phyloP scores from a whole-genome alignment of 2,113 vertebrate species.

The Brachionichthys hirsutus region DNA sequence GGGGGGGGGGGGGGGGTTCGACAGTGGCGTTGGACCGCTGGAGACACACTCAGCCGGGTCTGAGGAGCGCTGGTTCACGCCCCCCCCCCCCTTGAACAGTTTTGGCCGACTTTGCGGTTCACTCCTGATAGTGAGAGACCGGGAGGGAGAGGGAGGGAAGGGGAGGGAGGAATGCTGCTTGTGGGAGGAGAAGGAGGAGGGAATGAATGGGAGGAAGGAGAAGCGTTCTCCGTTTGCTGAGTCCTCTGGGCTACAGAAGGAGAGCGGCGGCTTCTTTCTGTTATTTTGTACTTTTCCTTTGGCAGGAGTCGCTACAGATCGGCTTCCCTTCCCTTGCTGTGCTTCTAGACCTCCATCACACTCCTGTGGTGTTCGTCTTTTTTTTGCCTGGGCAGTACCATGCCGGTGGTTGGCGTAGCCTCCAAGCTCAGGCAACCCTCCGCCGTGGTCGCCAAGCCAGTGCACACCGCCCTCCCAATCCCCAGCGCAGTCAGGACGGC shows the following conservation, averaged over 20 bases:
- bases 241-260: constrained; percentile 74
- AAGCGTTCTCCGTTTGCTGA: constrained; percentile 70
- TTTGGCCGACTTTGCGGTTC: constrained; percentile 78
- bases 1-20: constrained; percentile 77
- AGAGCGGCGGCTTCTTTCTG: constrained; percentile 52
- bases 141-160: constrained; percentile 48
- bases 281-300: constrained; percentile 18
- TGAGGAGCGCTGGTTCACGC: constrained; percentile 79
- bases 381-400: constrained; percentile 65
- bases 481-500: constrained; percentile 79
- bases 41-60: constrained; percentile 47
- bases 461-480: constrained; percentile 90
- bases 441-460: constrained; percentile 85
- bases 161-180: constrained; percentile 66
- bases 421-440: constrained; percentile 90
- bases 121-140: constrained; percentile 52
- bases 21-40: constrained; percentile 75
- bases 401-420: constrained; percentile 95
- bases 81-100: constrained; percentile 84
- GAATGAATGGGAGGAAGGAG: constrained; percentile 62
- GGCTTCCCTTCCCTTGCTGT: constrained; percentile 5
- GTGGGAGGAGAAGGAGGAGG: constrained; percentile 77
- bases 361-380: constrained; percentile 28
- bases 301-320: constrained; percentile 42
- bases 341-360: constrained; percentile 8